Base-by-base conservation (phyloP, 2,113 vertebrate species). In the Eclectus roratus region DNA sequence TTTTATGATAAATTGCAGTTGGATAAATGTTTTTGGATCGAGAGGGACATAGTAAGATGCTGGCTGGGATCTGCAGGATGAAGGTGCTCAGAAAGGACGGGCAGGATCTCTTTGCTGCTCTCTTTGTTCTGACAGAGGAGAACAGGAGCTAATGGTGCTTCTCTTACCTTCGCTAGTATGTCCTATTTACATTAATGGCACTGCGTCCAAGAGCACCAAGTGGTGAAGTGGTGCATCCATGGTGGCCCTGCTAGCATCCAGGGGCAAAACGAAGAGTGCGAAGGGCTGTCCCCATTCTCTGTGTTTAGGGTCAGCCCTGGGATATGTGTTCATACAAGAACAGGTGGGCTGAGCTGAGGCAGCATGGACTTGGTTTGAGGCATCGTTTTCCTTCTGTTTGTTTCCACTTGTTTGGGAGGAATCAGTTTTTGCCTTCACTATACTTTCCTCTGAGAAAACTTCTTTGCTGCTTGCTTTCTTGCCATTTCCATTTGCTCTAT, bases 251-350 rank as follows among this genome's bases (percentile, higher is more conserved):
- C 37, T 47, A 69, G 28, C 31, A 39, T 33, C 56, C 70, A 28
- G 46, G 4, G 43, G 23, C 46, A 55, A 35, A 66, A 33, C 13
- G 11, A 61, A 44, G 17, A 37, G 44, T 47, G 52, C 29, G 14
- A 33, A 80, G 55, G 35, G 27, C 50, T 82, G n/a, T 58, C 18
- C 28, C 21, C 1, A 1, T 23, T 29, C 55, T n/a, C 47, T 8
- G 3, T 77, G 55, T 50, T 53, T 84, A 52, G 12, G 18, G 35
- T 11, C 52, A 64, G 17, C 10, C 28, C 21, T 41, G 9, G 20
- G 6, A 27, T 83, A 4, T 0, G 0, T 72, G 53, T n/a, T 60
- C 24, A 1, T 29, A 8, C 4, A 2, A 2, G 55, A 56, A 11
- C 2, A 27, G 43, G 28, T 52, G 41, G 28, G 50, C 46, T 58